Evolutionary conservation across 1,140 invertebrate species (phyloP).

Genomic region (Littorina saxatilis): DNA sequence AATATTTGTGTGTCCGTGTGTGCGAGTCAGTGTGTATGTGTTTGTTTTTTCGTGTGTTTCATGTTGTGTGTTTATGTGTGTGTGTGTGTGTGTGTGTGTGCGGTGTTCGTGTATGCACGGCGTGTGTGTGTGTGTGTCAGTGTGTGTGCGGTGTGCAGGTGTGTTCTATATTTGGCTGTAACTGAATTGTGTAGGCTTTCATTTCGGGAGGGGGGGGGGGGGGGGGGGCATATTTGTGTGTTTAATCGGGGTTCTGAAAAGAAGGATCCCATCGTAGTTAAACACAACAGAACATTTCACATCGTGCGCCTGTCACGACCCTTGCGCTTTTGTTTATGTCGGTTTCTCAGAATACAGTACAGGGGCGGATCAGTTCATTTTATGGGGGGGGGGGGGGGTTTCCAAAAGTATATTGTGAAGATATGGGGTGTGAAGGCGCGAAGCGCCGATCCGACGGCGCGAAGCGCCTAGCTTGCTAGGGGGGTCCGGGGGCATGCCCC

Average conservation of each 20-base stretch:
- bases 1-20: neutral
- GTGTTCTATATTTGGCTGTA: too few species aligned
- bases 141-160: neutral
- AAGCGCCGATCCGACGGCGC: too few species aligned
- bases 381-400: too few species aligned
- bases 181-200: neutral
- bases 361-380: too few species aligned
- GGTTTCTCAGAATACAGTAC: neutral
- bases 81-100: neutral
- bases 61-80: neutral
- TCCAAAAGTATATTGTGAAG: too few species aligned
- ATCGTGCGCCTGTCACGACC: neutral
- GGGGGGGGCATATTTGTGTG: too few species aligned
- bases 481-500: too few species aligned
- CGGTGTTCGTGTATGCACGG: neutral
- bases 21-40: neutral
- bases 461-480: too few species aligned
- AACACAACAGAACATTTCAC: neutral
- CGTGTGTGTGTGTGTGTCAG: conserved; percentile 1
- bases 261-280: neutral
- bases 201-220: too few species aligned
- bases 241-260: too few species aligned
- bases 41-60: neutral
- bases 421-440: too few species aligned
- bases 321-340: neutral